phyloP scores from a whole-genome alignment of 2,113 vertebrate genomes.

The Ameiurus melas region DNA sequence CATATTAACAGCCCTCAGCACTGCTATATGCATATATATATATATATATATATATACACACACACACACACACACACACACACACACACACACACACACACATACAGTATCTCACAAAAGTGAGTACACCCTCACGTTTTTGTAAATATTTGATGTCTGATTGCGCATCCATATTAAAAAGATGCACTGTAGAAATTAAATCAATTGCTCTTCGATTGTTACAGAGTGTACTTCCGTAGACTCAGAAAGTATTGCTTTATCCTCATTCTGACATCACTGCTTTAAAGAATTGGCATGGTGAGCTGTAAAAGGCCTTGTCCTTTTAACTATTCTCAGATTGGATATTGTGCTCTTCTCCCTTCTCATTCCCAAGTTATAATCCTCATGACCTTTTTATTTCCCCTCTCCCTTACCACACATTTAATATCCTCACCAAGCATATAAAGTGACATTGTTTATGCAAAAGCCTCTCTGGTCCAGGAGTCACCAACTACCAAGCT shows the following conservation, averaged over 20 bases:
- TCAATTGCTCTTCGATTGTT: slow-evolving; percentile 56
- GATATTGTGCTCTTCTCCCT: slow-evolving; percentile 17
- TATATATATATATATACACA: too few species aligned
- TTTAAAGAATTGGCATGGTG: slow-evolving; percentile 32
- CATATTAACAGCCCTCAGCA: too few species aligned
- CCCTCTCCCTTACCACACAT: slow-evolving; percentile 11
- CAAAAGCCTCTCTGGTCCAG: neutral
- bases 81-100: too few species aligned
- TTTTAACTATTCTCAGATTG: slow-evolving; percentile 32
- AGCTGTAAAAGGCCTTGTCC: slow-evolving; percentile 30
- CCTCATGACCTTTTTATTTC: slow-evolving; percentile 22
- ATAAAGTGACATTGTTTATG: slow-evolving; percentile 26
- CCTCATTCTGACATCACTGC: slow-evolving; percentile 28
- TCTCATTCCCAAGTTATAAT: slow-evolving; percentile 41
- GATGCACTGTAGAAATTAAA: slow-evolving; percentile 46
- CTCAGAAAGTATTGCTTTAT: slow-evolving; percentile 40
- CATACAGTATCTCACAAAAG: too few species aligned
- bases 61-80: too few species aligned
- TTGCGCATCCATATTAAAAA: slow-evolving; percentile 57
- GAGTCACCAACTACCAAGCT: slow-evolving; percentile 8
- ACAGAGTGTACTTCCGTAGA: slow-evolving; percentile 43
- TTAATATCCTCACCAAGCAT: slow-evolving; percentile 36
- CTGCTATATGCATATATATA: too few species aligned
- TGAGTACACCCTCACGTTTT: too few species aligned
- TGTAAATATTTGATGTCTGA: too few species aligned